Evolutionary conservation across 2,797 vertebrate genomes (phyloP).

Genomic region (Rhinichthys osculus): DNA sequence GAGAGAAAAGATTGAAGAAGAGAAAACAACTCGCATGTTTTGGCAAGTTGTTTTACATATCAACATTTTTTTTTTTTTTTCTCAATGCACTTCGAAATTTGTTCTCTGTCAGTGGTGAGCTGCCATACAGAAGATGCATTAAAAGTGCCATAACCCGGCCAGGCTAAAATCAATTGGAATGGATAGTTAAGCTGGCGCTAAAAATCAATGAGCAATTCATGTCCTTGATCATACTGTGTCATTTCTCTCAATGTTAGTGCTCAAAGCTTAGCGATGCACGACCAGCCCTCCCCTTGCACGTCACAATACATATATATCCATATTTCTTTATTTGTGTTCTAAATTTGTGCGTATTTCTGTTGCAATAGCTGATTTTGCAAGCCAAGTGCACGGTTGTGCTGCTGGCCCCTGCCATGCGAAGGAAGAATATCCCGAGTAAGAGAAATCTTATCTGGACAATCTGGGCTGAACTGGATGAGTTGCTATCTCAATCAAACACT

Average conservation of each 20-base stretch:
- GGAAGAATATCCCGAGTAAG: conserved; percentile 57
- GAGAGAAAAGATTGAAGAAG: conserved; percentile 56
- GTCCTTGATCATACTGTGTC: conserved; percentile 86
- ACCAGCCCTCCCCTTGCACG: conserved; percentile 59
- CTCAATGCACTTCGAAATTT: conserved; percentile 55
- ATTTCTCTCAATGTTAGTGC: conserved; percentile 82
- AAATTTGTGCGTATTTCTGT: conserved; percentile 6
- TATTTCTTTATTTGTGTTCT: conserved; percentile 18
- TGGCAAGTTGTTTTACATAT: conserved; percentile 51
- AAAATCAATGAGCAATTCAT: conserved; percentile 89
- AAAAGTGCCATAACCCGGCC: conserved; percentile 83
- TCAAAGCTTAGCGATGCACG: conserved; percentile 70
- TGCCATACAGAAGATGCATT: conserved; percentile 82
- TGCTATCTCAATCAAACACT: conserved; percentile 77
- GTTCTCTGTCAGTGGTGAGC: conserved; percentile 71
- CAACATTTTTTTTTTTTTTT: not conserved
- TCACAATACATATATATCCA: conserved; percentile 46
- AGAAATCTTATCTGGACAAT: conserved; percentile 66
- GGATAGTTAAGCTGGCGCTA: conserved; percentile 86
- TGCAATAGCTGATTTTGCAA: conserved; percentile 8
- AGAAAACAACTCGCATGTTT: conserved; percentile 61
- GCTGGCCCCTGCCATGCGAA: conserved; percentile 24
- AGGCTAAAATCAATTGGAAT: conserved; percentile 86
- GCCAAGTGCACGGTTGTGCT: not conserved
- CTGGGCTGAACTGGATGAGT: conserved; percentile 71